Percentiles rank a stretch among this genome's conserved stretches.
Evolutionary conservation across 2,113 vertebrate genomes (phyloP).

Genomic region (Maccullochella peelii): DNA sequence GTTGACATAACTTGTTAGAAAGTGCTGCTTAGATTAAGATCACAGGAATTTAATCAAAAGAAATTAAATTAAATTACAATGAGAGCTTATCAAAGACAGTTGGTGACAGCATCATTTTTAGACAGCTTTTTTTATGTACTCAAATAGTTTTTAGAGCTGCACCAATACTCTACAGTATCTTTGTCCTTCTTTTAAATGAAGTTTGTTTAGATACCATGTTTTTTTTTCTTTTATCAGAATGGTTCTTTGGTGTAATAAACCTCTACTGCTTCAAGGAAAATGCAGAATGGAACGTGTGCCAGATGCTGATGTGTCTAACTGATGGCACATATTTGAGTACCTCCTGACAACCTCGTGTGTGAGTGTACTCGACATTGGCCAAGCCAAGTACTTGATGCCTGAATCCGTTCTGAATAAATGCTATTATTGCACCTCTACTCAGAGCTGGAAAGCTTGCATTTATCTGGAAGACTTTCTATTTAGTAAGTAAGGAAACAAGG

Average conservation of each 20-base stretch:
- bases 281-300: background rate
- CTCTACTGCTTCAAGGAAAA: background rate
- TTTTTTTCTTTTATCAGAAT: background rate
- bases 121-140: background rate
- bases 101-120: background rate
- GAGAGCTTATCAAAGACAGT: too few relatives aligned
- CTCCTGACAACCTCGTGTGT: background rate
- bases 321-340: slow-evolving; percentile 1
- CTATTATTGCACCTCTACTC: background rate
- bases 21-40: background rate
- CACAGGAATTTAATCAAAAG: background rate
- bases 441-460: background rate
- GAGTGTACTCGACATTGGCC: background rate
- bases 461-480: background rate
- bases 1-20: background rate
- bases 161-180: background rate
- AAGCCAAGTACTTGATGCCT: background rate
- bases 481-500: background rate
- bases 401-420: background rate
- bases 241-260: background rate
- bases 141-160: background rate
- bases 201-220: background rate
- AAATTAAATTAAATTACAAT: too few relatives aligned
- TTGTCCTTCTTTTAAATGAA: background rate
- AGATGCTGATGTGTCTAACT: background rate